Conservation (phyloP, 2,888 invertebrate species). For the Euzophera pinguis region DNA sequence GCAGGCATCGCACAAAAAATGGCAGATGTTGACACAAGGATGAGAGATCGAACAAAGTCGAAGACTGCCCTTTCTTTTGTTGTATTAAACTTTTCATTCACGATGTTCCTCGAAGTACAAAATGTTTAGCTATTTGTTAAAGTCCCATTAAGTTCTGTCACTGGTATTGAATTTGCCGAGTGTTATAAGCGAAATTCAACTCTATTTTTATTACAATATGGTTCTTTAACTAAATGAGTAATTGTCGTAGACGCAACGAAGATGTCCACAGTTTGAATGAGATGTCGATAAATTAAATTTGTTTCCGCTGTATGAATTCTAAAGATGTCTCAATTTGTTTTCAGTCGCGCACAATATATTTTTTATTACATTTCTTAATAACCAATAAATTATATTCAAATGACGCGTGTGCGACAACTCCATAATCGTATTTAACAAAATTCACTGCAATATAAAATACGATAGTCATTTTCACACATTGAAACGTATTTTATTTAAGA, state of each 20-base stretch:
- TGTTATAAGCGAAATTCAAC: constrained; percentile 29
- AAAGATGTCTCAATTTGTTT: constrained; percentile 75
- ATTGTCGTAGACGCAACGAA: constrained; percentile 69
- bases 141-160: constrained; percentile 75
- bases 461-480: not conserved
- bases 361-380: constrained; percentile 44
- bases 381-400: constrained; percentile 46
- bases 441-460: constrained; percentile 12
- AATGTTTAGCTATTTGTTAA: constrained; percentile 79
- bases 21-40: constrained; percentile 70
- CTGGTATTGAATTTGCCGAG: constrained; percentile 48
- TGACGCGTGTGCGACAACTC: constrained; percentile 40
- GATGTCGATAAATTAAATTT: constrained; percentile 77
- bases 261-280: constrained; percentile 63
- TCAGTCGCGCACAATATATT: constrained; percentile 44
- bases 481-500: not conserved
- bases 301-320: constrained; percentile 72
- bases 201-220: constrained; percentile 26
- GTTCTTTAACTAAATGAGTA: constrained; percentile 33
- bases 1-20: constrained; percentile 57
- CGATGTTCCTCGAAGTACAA: constrained; percentile 74
- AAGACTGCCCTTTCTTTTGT: constrained; percentile 61
- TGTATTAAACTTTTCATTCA: constrained; percentile 67
- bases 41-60: constrained; percentile 55
- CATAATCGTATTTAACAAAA: constrained; percentile 24